Evolutionary conservation across 30 jellyfish, hydroid and myxozoan species (phyloP), one percentile per base, ranked within the genome.

Genomic region (Chironex yamaguchii): DNA sequence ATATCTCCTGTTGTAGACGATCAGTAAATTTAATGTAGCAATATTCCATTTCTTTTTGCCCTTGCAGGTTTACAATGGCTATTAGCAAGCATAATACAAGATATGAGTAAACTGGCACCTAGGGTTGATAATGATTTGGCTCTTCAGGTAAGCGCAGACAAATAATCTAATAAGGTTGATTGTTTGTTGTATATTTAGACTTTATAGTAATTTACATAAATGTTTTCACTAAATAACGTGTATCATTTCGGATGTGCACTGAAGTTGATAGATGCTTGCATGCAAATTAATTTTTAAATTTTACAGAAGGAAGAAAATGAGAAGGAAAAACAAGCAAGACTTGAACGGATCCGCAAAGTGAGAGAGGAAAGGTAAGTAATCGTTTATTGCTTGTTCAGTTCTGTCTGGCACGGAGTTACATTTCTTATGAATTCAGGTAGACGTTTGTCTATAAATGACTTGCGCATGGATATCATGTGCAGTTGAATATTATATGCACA

Each of bases 301-400:
- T 36, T 79, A 3, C 27, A 92, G 98, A 81, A 76, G 80, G 98
- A 92, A 33, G 89, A 78, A 86, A 96, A 92, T 29, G 96, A 89
- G 36, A 53, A 68, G 17, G 98, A 85, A 48, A 86, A 71, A 52
- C 81, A 85, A 42, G 98, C 95, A 34, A 80, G 97, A 51, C 22
- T 64, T 71, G 98, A 92, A 63, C 67, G 98, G 71, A 75, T 92
- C 34, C 58, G 81, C 54, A 92, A 92, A 34, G 72, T 80, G 6
- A 53, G 96, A 30, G 98, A 86, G 58, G 98, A 92, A 92, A 92
- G 98, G 98, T 92, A 91, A 14, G 70, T 22, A 2, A 0, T 11
- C 29, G 12, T 14, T 9, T 49, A 32, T 54, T 51, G 17, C 34
- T 21, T 2, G 34, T 34, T 33, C 28, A 17, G 17, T 2, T 30